A percentile compares a stretch with the other conserved stretches of the same genome.
These are phyloP conservation scores for Napeogenes inachia DNA, from an alignment of 2,888 invertebrate species.

Conservation along the genomic window DNA sequence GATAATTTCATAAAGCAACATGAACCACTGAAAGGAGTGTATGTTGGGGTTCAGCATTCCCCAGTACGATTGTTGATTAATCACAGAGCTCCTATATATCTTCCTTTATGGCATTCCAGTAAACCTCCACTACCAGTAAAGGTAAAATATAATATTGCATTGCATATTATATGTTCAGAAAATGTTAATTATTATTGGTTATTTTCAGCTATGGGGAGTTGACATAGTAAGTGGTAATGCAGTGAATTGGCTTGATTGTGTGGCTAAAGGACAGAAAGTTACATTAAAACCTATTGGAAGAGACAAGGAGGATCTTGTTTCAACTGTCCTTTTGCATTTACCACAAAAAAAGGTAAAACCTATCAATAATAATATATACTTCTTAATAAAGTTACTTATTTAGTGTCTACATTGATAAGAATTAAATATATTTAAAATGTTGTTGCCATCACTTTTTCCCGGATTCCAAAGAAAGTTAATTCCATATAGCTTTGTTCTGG, in stretches of 20 bases:
- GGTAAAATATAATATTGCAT: constrained; percentile 42
- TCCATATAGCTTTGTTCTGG: too few species aligned
- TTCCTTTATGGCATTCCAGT: constrained; percentile 72
- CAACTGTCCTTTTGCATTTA: constrained; percentile 67
- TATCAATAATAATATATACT: too few species aligned
- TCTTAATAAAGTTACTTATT: too few species aligned
- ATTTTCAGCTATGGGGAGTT: constrained; percentile 69
- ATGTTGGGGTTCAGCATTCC: constrained; percentile 72
- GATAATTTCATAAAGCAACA: constrained; percentile 73
- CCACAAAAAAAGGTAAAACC: constrained; percentile 54
- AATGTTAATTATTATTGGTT: constrained; percentile 19
- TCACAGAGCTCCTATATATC: constrained; percentile 75
- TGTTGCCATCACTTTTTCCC: too few species aligned
- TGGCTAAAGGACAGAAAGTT: constrained; percentile 68
- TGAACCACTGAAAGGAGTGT: constrained; percentile 70
- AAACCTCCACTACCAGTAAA: constrained; percentile 74
- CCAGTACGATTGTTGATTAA: constrained; percentile 71
- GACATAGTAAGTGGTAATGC: constrained; percentile 73
- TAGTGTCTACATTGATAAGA: too few species aligned
- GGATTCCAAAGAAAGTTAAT: too few species aligned
- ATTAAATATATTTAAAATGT: too few species aligned
- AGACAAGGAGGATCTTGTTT: constrained; percentile 65
- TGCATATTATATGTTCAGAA: neutral
- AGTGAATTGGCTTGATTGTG: constrained; percentile 78
- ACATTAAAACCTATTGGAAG: constrained; percentile 68